Conservation (phyloP, 2,113 vertebrate genomes). For the Neomonachus schauinslandi region DNA sequence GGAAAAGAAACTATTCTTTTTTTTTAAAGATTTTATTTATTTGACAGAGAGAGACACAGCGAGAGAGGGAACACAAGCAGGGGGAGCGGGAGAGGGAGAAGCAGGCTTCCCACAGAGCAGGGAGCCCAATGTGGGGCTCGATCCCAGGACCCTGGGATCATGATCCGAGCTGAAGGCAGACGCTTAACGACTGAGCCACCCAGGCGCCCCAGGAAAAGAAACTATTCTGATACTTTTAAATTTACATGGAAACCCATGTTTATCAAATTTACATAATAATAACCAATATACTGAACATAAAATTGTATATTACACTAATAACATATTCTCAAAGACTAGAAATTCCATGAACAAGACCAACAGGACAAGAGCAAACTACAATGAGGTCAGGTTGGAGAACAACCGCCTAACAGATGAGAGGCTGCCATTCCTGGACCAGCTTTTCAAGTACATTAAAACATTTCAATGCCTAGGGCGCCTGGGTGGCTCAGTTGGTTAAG, state of each 20-base stretch:
- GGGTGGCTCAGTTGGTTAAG: too few relatives aligned
- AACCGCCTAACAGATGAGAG: background rate
- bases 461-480: background rate
- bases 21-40: too few relatives aligned
- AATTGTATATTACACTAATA: background rate
- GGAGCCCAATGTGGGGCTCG: too few relatives aligned
- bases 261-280: background rate
- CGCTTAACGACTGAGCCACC: too few relatives aligned
- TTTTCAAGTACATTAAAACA: slow-evolving; percentile 38
- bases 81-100: too few relatives aligned
- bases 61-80: too few relatives aligned
- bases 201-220: background rate
- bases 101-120: too few relatives aligned
- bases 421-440: background rate
- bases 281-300: background rate
- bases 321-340: background rate
- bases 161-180: too few relatives aligned
- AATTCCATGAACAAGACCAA: background rate
- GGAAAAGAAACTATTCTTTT: background rate
- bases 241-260: background rate
- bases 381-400: background rate
- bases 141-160: too few relatives aligned
- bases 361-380: background rate
- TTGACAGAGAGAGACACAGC: too few relatives aligned
- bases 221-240: background rate